These are phyloP conservation scores for Elysia crispata DNA, from an alignment of 2,888 invertebrate species.

Conservation along the genomic window DNA sequence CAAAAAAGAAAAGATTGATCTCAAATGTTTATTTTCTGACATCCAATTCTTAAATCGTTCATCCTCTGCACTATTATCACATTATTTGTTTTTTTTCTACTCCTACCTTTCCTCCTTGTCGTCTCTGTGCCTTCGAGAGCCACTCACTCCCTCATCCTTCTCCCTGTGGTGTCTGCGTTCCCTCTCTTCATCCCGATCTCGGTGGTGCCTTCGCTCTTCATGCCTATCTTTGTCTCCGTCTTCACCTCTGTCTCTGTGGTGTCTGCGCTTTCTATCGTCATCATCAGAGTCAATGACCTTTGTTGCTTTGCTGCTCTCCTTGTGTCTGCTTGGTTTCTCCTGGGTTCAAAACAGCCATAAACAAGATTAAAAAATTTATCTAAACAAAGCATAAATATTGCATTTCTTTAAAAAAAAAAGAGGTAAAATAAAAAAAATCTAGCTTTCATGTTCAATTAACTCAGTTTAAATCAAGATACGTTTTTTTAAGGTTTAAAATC, in stretches of 20 bases:
- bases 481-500: too few relatives aligned
- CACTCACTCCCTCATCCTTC: neutral
- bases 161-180: slow-evolving; percentile 18
- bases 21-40: too few relatives aligned
- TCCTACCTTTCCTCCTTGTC: slow-evolving; percentile 44
- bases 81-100: slow-evolving; percentile 48
- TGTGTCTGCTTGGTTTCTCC: slow-evolving; percentile 33
- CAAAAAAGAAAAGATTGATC: too few relatives aligned
- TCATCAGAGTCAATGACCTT: slow-evolving; percentile 52
- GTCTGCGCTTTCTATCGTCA: slow-evolving; percentile 53
- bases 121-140: slow-evolving; percentile 1
- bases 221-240: slow-evolving; percentile 30
- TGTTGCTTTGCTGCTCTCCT: slow-evolving; percentile 39
- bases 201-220: slow-evolving; percentile 26
- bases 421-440: too few relatives aligned
- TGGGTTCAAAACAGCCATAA: neutral
- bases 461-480: too few relatives aligned
- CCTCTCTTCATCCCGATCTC: slow-evolving; percentile 19
- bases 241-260: slow-evolving; percentile 52
- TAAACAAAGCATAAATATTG: too few relatives aligned
- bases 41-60: too few relatives aligned
- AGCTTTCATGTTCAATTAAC: too few relatives aligned
- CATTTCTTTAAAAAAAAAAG: too few relatives aligned
- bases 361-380: too few relatives aligned
- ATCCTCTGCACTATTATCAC: slow-evolving; percentile 45